phyloP scores from a whole-genome alignment of 2,113 vertebrate genomes.

The Vidua chalybeata region DNA sequence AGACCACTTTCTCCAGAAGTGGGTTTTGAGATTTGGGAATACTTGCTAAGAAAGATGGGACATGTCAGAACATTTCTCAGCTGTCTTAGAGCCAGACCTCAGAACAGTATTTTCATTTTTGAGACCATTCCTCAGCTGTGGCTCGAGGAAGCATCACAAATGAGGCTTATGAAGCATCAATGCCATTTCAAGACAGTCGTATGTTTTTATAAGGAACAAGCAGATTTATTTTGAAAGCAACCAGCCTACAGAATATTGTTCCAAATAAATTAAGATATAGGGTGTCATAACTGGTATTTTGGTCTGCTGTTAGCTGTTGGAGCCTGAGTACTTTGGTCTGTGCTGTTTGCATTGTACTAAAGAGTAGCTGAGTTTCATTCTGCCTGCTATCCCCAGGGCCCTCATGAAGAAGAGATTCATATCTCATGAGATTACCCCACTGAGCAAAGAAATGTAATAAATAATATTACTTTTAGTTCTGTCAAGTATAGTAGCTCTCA shows the following conservation, averaged over 20 bases:
- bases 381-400: not conserved
- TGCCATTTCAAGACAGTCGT: not conserved
- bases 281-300: not conserved
- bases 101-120: not conserved
- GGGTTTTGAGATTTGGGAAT: slow-evolving; percentile 14
- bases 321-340: not conserved
- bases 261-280: not conserved
- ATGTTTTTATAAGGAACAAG: not conserved
- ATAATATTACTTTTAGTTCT: slow-evolving; percentile 21
- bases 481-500: slow-evolving; percentile 15
- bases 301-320: not conserved
- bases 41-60: not conserved
- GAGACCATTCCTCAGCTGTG: not conserved
- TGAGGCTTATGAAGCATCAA: not conserved
- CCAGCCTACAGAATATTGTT: not conserved
- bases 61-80: not conserved
- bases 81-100: not conserved
- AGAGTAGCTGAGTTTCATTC: not conserved
- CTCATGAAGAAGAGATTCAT: slow-evolving; percentile 1
- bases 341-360: not conserved
- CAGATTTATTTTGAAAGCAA: not conserved
- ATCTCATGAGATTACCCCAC: slow-evolving; percentile 29
- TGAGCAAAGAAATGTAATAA: slow-evolving; percentile 48
- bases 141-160: not conserved
- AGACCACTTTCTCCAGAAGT: slow-evolving; percentile 7